Evolutionary conservation across 2,113 vertebrate genomes (phyloP).

Genomic region (Silurus glanis): DNA sequence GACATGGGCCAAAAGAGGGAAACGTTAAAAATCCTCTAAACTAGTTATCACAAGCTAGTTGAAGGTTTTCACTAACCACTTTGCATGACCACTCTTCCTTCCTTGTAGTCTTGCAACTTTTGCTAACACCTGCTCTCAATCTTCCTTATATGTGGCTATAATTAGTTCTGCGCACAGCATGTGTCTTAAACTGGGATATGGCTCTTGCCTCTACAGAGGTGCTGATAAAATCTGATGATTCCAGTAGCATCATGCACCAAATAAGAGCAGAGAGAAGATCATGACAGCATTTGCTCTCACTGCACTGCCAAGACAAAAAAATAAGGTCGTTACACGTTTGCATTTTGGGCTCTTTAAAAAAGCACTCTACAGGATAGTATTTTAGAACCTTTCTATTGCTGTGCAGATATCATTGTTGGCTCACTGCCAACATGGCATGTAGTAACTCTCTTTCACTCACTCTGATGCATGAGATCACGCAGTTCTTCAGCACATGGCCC

Average conservation of each 20-base stretch:
- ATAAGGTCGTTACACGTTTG: neutral
- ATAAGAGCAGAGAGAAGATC: conserved; percentile 23
- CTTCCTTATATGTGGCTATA: conserved; percentile 58
- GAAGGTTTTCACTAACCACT: neutral
- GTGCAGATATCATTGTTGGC: neutral
- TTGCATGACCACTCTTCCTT: conserved; percentile 4
- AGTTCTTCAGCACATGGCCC: conserved; percentile 17
- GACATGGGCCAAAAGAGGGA: neutral
- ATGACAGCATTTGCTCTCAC: neutral
- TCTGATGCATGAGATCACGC: conserved; percentile 16
- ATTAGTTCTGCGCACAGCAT: conserved; percentile 64
- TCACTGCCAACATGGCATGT: neutral
- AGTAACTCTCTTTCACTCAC: neutral
- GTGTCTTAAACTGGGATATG: conserved; percentile 63
- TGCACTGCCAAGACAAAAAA: neutral
- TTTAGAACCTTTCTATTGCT: neutral
- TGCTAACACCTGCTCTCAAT: conserved; percentile 40
- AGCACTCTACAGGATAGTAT: neutral
- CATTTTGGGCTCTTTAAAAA: neutral
- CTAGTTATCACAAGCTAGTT: neutral
- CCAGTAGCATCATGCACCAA: conserved; percentile 49
- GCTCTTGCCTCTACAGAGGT: conserved; percentile 56
- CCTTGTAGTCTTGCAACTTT: conserved; percentile 21
- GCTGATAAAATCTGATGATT: conserved; percentile 56
- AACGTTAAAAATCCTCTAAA: neutral